These are phyloP conservation scores for Dicerorhinus sumatrensis DNA, from an alignment of 2,113 vertebrate genomes.

Conservation along the genomic window DNA sequence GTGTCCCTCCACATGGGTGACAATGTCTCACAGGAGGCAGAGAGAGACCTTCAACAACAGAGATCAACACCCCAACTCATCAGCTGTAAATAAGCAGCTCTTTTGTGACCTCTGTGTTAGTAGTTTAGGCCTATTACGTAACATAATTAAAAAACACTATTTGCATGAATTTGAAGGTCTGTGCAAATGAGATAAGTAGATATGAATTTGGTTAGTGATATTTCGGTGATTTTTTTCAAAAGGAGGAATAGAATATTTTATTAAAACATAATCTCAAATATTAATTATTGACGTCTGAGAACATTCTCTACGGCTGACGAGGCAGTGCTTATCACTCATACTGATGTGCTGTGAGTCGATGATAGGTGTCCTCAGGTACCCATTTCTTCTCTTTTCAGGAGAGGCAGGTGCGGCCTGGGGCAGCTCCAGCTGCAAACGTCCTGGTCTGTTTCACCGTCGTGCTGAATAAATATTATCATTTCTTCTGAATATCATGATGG, in stretches of 20 bases:
- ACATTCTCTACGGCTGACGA: fast-evolving
- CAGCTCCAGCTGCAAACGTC: background rate
- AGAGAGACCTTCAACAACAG: background rate
- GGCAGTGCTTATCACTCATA: background rate
- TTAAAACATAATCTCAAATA: background rate
- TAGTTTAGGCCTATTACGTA: background rate
- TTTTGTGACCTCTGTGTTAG: background rate
- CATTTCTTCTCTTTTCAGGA: background rate
- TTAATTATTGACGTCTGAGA: background rate
- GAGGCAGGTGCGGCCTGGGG: background rate
- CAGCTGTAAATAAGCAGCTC: too few species aligned
- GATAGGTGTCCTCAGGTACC: background rate
- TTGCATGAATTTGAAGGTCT: background rate
- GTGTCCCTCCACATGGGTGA: too few species aligned
- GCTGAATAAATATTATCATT: background rate
- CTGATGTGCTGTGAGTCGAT: background rate
- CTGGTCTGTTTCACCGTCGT: background rate
- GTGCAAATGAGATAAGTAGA: background rate
- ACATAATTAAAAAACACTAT: background rate
- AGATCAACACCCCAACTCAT: fast-evolving
- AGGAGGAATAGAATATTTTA: background rate
- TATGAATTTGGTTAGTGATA: background rate
- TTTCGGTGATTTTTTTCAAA: background rate
- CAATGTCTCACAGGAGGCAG: background rate
- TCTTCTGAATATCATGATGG: background rate